A percentile compares a stretch with the other conserved stretches of the same genome.
Evolutionary conservation across 2,113 vertebrate genomes (phyloP).

Genomic region (Lonchura striata): DNA sequence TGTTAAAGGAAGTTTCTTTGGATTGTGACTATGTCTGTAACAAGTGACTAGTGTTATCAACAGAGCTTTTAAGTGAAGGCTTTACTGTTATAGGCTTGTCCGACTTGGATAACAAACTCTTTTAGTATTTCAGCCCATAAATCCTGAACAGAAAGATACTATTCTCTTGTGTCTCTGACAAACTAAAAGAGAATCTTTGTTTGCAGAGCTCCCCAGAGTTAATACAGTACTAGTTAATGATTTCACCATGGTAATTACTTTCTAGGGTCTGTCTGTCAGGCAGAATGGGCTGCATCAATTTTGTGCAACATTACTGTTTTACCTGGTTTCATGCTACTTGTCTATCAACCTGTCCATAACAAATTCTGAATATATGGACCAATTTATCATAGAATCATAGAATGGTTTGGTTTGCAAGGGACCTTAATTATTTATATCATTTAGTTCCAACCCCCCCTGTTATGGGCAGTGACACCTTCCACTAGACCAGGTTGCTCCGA

Average conservation of each 20-base stretch:
- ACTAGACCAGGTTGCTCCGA: neutral
- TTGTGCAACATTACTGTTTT: neutral
- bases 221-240: neutral
- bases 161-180: neutral
- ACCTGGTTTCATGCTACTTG: neutral
- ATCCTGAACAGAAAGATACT: conserved; percentile 20
- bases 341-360: neutral
- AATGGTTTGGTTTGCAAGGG: neutral
- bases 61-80: neutral
- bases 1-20: neutral
- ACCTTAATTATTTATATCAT: neutral
- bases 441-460: neutral
- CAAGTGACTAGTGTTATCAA: neutral
- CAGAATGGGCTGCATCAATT: neutral
- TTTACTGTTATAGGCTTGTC: neutral
- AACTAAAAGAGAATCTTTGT: conserved; percentile 46
- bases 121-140: conserved; percentile 8
- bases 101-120: conserved; percentile 21
- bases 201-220: conserved; percentile 19
- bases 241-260: conserved; percentile 9
- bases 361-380: neutral
- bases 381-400: neutral
- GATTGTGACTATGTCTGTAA: neutral
- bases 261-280: neutral
- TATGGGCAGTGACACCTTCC: neutral